phyloP scores from a whole-genome alignment of 2,113 vertebrate species.

The Festucalex cinctus region DNA sequence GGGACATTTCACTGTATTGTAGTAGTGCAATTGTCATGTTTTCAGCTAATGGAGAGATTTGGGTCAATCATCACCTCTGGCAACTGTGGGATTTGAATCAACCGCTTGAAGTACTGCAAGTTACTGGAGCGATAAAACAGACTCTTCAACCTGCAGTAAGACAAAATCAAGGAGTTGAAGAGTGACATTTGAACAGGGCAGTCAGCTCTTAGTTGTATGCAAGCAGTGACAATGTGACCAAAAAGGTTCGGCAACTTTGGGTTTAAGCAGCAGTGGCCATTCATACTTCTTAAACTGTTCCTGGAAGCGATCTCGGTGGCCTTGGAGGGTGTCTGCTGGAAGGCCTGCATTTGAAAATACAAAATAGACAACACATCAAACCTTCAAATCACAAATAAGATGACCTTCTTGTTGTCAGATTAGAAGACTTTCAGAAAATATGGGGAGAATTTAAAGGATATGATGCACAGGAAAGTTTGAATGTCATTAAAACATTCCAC shows the following conservation, averaged over 20 bases:
- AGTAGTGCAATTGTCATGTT: neutral
- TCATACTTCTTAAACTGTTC: slow-evolving; percentile 95
- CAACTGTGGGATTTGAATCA: slow-evolving; percentile 96
- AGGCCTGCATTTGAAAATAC: slow-evolving; percentile 77
- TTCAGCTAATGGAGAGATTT: neutral
- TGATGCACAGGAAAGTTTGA: neutral
- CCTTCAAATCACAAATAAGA: neutral
- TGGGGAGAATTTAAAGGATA: neutral
- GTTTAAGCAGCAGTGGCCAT: slow-evolving; percentile 36
- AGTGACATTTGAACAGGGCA: slow-evolving; percentile 12
- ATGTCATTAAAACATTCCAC: neutral
- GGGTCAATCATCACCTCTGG: slow-evolving; percentile 82
- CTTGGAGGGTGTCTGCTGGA: slow-evolving; percentile 93
- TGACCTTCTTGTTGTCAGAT: neutral
- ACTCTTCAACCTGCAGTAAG: slow-evolving; percentile 83
- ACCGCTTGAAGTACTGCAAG: slow-evolving; percentile 95
- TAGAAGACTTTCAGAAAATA: neutral
- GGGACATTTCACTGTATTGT: neutral
- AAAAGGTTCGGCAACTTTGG: slow-evolving; percentile 3
- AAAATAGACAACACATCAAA: neutral
- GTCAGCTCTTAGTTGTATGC: slow-evolving; percentile 9
- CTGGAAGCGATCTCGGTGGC: slow-evolving; percentile 95
- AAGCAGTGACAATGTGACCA: slow-evolving; percentile 16
- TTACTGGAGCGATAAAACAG: slow-evolving; percentile 97
- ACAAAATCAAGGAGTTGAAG: neutral